Percentiles rank a stretch among this genome's conserved stretches.
Evolutionary conservation across 2,113 vertebrate species (phyloP).

Genomic region (Hydropotes inermis): DNA sequence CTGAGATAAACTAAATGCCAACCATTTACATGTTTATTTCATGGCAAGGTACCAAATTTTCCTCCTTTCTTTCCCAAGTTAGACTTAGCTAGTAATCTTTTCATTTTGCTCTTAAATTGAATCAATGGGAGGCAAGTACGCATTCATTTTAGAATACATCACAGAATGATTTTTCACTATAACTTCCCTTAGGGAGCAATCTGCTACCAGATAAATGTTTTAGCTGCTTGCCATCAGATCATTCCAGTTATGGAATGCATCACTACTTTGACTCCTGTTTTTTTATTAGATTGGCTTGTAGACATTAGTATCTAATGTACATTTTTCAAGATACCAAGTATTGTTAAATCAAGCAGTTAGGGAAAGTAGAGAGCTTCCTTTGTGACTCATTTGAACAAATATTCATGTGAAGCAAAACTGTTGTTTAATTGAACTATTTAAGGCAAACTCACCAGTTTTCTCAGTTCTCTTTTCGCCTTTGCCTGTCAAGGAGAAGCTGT

Average conservation of each 20-base stretch:
- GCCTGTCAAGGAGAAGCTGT: background rate
- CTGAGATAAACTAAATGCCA: background rate
- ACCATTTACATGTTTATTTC: constrained; percentile 23
- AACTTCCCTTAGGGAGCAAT: background rate
- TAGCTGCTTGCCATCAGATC: background rate
- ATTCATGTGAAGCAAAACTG: background rate
- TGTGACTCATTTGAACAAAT: background rate
- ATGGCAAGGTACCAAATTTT: background rate
- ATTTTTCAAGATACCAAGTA: background rate
- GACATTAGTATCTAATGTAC: background rate
- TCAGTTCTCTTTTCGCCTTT: background rate
- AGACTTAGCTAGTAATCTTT: constrained; percentile 25
- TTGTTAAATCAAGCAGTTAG: background rate
- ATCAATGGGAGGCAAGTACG: background rate
- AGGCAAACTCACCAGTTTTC: background rate
- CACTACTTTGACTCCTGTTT: background rate
- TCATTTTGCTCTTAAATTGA: constrained; percentile 53
- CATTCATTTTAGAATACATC: background rate
- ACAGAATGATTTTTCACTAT: background rate
- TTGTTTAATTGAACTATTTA: background rate
- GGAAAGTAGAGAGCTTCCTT: background rate
- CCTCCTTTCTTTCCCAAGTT: background rate
- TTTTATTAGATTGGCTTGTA: background rate
- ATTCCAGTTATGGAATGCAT: background rate
- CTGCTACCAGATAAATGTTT: background rate